Evolutionary conservation across 2,888 invertebrate species (phyloP).

Genomic region (Alloplasta piceator): DNA sequence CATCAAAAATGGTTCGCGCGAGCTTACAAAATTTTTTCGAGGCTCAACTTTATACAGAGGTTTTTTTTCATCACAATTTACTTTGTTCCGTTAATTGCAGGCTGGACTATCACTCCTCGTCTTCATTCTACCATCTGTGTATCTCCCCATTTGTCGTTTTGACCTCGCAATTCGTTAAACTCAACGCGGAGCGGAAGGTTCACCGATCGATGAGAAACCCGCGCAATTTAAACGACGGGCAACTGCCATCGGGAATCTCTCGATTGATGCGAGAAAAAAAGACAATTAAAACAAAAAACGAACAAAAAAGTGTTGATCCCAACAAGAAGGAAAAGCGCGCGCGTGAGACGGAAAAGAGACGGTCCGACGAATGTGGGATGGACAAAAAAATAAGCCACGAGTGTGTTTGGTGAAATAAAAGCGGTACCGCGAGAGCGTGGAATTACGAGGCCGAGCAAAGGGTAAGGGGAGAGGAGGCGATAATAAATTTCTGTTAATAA

Average conservation of each 20-base stretch:
- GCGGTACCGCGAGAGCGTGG: slow-evolving; percentile 20
- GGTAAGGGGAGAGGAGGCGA: slow-evolving; percentile 35
- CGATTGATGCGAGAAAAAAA: slow-evolving; percentile 24
- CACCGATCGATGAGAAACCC: slow-evolving; percentile 12
- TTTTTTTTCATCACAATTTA: too few species aligned
- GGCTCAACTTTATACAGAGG: too few species aligned
- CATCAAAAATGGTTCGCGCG: too few species aligned
- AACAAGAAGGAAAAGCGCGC: slow-evolving; percentile 24
- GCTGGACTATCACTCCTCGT: slow-evolving; percentile 12
- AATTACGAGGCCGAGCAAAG: too few species aligned
- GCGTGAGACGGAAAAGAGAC: too few species aligned
- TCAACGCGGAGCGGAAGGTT: too few species aligned
- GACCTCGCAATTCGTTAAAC: background rate
- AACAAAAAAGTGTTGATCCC: slow-evolving; percentile 17
- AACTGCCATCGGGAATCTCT: slow-evolving; percentile 25
- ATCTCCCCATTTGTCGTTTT: slow-evolving; percentile 2
- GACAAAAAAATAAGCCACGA: too few species aligned
- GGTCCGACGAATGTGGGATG: too few species aligned
- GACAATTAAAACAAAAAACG: too few species aligned
- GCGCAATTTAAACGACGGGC: slow-evolving; percentile 35
- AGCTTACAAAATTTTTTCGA: too few species aligned
- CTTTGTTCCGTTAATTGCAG: too few species aligned
- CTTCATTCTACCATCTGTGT: background rate
- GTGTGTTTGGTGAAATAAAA: slow-evolving; percentile 24
- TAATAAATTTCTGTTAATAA: slow-evolving; percentile 65